These are phyloP conservation scores for Phataginus tetradactyla DNA, from an alignment of 2,797 vertebrate species.

Conservation along the genomic window DNA sequence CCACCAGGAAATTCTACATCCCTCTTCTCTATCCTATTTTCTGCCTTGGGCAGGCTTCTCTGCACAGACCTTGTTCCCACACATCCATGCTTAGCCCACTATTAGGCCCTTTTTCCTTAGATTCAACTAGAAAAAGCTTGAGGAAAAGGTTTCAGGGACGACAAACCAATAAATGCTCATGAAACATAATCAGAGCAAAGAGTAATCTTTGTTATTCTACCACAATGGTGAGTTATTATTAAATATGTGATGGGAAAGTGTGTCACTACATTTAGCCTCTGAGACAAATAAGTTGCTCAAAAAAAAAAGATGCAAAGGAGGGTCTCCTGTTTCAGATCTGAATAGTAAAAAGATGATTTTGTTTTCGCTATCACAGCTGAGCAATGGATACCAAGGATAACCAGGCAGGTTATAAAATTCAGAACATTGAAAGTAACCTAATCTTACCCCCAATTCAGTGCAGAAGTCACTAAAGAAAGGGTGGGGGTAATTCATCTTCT, in stretches of 20 bases:
- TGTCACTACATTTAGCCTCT: neutral
- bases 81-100: accelerated
- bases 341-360: neutral
- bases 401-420: neutral
- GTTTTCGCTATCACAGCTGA: neutral
- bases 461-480: neutral
- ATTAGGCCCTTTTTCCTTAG: neutral
- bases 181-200: neutral
- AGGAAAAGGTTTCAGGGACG: neutral
- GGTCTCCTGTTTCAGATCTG: accelerated
- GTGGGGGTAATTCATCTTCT: neutral
- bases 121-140: neutral
- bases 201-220: neutral
- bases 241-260: neutral
- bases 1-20: neutral
- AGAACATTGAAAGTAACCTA: neutral
- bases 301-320: neutral
- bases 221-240: neutral
- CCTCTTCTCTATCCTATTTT: neutral
- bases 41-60: neutral
- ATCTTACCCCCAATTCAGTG: neutral
- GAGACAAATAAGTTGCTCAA: neutral
- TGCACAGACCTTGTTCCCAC: neutral
- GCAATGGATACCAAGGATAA: neutral
- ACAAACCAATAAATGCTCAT: neutral